Percentiles rank a stretch among this genome's conserved stretches.
Evolutionary conservation across 2,797 vertebrate genomes (phyloP).

Genomic region (Platyrinchus mystaceus): DNA sequence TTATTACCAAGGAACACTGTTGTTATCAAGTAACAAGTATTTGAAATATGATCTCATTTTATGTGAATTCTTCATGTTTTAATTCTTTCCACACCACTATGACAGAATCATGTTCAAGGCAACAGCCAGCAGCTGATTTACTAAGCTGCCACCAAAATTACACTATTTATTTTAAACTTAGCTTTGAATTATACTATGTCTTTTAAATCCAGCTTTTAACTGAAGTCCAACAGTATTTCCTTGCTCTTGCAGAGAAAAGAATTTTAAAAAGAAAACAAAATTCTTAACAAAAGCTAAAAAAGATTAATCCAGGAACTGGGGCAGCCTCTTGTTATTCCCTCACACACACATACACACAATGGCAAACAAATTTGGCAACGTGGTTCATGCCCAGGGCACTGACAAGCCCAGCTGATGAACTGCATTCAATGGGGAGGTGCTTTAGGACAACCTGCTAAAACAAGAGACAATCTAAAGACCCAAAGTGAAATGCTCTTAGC

Average conservation of each 20-base stretch:
- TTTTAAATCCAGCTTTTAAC: neutral
- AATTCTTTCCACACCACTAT: neutral
- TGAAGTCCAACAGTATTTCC: neutral
- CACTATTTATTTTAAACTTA: neutral
- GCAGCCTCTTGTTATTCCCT: neutral
- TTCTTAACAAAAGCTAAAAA: neutral
- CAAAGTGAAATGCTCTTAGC: neutral
- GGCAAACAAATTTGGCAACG: accelerated
- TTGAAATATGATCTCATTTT: neutral
- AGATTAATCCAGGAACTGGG: neutral
- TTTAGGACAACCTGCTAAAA: neutral
- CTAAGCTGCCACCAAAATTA: neutral
- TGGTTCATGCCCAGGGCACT: neutral
- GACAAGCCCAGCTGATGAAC: neutral
- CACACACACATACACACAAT: neutral
- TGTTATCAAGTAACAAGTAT: neutral
- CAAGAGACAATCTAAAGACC: neutral
- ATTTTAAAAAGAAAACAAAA: neutral
- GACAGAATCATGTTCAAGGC: neutral
- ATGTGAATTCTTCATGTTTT: neutral
- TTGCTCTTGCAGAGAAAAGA: neutral
- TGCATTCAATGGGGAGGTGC: neutral
- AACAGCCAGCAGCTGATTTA: neutral
- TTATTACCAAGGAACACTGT: neutral
- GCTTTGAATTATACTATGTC: neutral